phyloP scores from a whole-genome alignment of 2,888 invertebrate species.

The Lysandra coridon region DNA sequence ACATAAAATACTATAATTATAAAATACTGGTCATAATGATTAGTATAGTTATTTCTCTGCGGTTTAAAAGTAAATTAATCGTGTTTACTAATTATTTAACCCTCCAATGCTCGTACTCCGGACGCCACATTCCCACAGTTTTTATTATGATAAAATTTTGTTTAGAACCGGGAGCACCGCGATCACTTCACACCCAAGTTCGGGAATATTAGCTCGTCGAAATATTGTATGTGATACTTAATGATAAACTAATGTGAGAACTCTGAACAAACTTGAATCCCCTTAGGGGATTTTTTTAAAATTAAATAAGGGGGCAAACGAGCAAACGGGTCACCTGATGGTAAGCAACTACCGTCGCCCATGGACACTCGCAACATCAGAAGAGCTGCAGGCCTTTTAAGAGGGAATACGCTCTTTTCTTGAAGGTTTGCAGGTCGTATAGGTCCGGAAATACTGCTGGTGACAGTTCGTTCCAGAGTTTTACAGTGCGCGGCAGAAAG shows the following conservation, averaged over 20 bases:
- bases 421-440: too few relatives aligned
- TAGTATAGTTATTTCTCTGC: background rate
- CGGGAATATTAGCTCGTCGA: background rate
- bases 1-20: too few relatives aligned
- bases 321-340: too few relatives aligned
- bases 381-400: too few relatives aligned
- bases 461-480: too few relatives aligned
- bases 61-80: background rate
- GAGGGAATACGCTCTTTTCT: too few relatives aligned
- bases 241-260: background rate
- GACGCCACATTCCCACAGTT: conserved; percentile 25
- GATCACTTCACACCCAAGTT: conserved; percentile 25
- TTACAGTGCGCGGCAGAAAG: too few relatives aligned
- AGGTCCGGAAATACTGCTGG: too few relatives aligned
- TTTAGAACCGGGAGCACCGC: conserved; percentile 5
- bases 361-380: too few relatives aligned
- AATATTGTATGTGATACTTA: conserved; percentile 1
- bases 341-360: too few relatives aligned
- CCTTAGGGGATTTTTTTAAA: too few relatives aligned
- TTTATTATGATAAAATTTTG: background rate
- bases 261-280: background rate
- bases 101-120: background rate
- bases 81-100: background rate
- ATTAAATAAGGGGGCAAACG: too few relatives aligned
- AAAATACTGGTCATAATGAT: background rate